Percentiles rank a stretch among this genome's conserved stretches.
Evolutionary conservation across 2,888 invertebrate genomes (phyloP).

Genomic region (Bursaphelenchus okinawaensis): DNA sequence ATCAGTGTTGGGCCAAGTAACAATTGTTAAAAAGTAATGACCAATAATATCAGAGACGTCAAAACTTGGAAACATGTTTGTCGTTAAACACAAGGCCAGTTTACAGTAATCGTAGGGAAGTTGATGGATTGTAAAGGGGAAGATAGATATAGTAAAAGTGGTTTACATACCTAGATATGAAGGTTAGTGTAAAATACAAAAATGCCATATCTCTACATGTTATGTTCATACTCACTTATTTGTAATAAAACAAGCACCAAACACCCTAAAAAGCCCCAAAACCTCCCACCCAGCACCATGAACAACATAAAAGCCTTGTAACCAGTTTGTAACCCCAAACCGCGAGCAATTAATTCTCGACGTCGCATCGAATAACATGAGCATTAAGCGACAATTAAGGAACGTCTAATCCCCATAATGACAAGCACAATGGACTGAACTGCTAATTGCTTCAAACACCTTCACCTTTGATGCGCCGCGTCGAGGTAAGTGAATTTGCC

Average conservation of each 20-base stretch:
- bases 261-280: too few species aligned
- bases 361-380: background rate
- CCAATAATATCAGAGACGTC: background rate
- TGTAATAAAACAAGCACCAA: too few species aligned
- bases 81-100: background rate
- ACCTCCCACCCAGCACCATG: background rate
- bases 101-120: too few species aligned
- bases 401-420: background rate
- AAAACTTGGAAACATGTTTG: background rate
- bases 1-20: background rate
- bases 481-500: background rate
- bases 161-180: too few species aligned
- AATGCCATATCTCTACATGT: too few species aligned
- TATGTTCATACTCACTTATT: too few species aligned
- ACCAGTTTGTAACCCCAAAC: too few species aligned
- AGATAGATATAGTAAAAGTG: too few species aligned
- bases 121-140: too few species aligned
- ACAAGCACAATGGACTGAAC: background rate
- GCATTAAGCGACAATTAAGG: background rate
- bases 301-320: too few species aligned
- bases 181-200: too few species aligned
- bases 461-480: background rate
- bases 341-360: background rate
- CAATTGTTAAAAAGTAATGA: background rate
- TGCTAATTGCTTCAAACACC: background rate